Evolutionary conservation across 2,888 invertebrate genomes (phyloP), one percentile per base, ranked within the genome.

Genomic region (Heterodera filipjevi): DNA sequence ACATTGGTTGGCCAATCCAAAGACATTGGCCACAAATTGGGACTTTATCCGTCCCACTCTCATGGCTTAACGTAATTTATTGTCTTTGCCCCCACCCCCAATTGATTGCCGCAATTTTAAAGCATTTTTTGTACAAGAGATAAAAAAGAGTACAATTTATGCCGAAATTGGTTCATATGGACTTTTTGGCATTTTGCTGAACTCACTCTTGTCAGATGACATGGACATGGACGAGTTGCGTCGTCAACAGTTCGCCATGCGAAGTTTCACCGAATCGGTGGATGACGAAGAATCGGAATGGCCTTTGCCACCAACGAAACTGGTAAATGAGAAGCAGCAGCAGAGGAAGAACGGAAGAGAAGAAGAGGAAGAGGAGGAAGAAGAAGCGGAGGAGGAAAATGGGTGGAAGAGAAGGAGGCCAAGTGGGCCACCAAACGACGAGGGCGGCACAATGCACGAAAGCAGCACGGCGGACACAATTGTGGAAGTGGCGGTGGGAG

Each of bases 241-340:
- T 14, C 77, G 81, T 12, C 82, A 84, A 68, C 83, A 86, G 44
- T 84, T 84, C 44, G 88, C 87, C 71, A 88, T 88, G 83, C 82
- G 87, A 19, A 85, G 86, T n/a, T 88, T 88, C 81, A 88, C 88
- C 10, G 84, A 88, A 71, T 88, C 88, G 27, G 85, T 88, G 71
- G 88, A 88, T n/a, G 79, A 85, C 76, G 82, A 79, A 22, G 85
- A 85, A 53, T n/a, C 19, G 59, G 64, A 72, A 3, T 46, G 72
- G 33, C 71, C 71, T 73, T 32, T 44, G 32, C 71, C 71, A 32
- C 33, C 32, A 64, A 59, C 66, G 5, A 53, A 80, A 19, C 33
- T 64, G 30, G 30, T 6, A 66, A 19, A 39, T 32, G n/a, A 19
- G 71, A 44, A 32, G 39, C 16, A 16, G 78, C n/a, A 39, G 49